Evolutionary conservation across 2,888 invertebrate species (phyloP).

Genomic region (Coelogynopora nodosa): DNA sequence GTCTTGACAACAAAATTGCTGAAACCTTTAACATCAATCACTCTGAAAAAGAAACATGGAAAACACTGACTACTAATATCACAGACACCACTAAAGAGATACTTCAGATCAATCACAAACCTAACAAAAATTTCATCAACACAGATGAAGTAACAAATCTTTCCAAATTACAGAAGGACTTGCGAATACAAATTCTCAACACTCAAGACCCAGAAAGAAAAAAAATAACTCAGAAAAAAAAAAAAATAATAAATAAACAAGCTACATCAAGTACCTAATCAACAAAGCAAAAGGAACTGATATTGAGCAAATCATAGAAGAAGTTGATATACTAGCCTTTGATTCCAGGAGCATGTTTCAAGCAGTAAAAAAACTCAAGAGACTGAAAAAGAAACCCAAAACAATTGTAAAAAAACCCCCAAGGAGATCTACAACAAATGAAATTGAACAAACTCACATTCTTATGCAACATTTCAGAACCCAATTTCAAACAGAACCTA

Average conservation of each 20-base stretch:
- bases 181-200: constrained; percentile 7
- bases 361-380: constrained; percentile 4
- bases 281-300: constrained; percentile 2
- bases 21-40: neutral
- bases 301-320: neutral
- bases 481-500: constrained; percentile 13
- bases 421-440: neutral
- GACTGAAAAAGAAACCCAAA: constrained; percentile 11
- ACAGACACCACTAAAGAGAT: constrained; percentile 7
- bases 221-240: neutral
- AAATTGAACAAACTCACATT: constrained; percentile 2
- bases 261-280: neutral
- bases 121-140: constrained; percentile 15
- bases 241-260: constrained; percentile 5
- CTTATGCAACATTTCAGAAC: constrained; percentile 10
- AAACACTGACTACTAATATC: neutral
- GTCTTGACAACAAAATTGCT: constrained; percentile 14
- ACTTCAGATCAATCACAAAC: constrained; percentile 15
- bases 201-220: neutral
- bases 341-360: constrained; percentile 11
- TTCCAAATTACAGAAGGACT: constrained; percentile 4
- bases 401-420: neutral
- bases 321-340: neutral
- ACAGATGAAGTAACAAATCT: neutral
- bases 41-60: constrained; percentile 6